Evolutionary conservation across 2,113 vertebrate genomes (phyloP).

Genomic region (Brachypteracias leptosomus): DNA sequence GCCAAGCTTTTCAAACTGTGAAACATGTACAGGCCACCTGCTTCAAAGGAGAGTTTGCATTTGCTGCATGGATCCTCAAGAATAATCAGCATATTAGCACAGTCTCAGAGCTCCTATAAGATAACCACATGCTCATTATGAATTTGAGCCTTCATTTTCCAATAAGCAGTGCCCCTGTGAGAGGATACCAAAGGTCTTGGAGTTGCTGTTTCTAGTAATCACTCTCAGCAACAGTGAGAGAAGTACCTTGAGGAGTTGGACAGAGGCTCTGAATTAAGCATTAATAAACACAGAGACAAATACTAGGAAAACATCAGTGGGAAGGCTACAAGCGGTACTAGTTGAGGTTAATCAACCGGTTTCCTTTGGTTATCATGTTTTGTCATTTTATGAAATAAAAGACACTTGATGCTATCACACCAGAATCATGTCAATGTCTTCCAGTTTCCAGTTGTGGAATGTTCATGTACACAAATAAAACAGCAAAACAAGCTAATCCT

Average conservation of each 20-base stretch:
- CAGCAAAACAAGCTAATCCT: not conserved
- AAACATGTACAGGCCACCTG: not conserved
- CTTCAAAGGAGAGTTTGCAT: not conserved
- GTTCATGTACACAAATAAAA: not conserved
- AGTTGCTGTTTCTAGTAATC: not conserved
- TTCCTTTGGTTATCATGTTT: not conserved
- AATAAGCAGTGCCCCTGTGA: not conserved
- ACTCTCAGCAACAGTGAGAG: not conserved
- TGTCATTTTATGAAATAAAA: not conserved
- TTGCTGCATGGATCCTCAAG: not conserved
- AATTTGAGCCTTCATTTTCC: not conserved
- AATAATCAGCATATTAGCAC: not conserved
- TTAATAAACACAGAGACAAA: not conserved
- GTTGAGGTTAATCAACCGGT: not conserved
- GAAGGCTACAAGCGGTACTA: not conserved
- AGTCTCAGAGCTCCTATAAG: not conserved
- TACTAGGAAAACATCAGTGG: not conserved
- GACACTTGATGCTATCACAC: fast-evolving
- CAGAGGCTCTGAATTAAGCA: not conserved
- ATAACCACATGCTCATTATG: not conserved
- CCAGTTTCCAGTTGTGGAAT: not conserved
- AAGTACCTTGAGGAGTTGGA: not conserved
- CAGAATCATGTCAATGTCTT: not conserved
- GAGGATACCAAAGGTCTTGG: not conserved
- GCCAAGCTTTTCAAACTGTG: not conserved